Percentiles rank a stretch among this genome's conserved stretches.
Conservation (phyloP, 2,113 vertebrate genomes). For the Rhabdornis inornatus region DNA sequence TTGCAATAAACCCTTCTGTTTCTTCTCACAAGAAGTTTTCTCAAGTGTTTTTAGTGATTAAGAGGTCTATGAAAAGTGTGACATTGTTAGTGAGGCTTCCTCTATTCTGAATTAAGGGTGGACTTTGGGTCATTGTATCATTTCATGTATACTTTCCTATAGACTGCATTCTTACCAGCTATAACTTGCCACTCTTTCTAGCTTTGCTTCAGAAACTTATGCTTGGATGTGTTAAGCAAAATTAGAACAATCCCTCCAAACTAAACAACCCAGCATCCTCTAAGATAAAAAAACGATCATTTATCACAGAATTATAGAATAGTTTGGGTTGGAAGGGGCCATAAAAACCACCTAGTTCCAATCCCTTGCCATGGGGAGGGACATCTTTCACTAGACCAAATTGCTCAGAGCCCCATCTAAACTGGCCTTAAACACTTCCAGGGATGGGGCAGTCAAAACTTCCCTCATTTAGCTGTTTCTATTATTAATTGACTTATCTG, state of each 20-base stretch:
- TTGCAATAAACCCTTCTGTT: neutral
- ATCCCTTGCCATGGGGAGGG: neutral
- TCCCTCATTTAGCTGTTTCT: neutral
- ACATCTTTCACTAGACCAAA: neutral
- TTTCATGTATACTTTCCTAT: neutral
- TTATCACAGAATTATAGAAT: neutral
- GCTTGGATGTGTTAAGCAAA: neutral
- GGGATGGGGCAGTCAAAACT: neutral
- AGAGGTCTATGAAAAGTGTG: neutral
- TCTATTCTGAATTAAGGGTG: neutral
- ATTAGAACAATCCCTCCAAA: neutral
- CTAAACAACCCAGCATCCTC: neutral
- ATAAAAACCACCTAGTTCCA: neutral
- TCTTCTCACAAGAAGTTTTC: neutral
- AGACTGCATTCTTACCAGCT: neutral
- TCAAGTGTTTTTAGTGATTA: neutral
- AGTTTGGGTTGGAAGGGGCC: neutral
- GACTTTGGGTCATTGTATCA: neutral
- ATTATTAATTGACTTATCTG: neutral
- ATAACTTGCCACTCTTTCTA: neutral
- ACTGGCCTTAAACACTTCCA: neutral
- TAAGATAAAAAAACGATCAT: neutral
- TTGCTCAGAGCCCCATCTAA: neutral
- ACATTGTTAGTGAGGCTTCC: neutral
- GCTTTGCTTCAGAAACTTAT: neutral